Evolutionary conservation across 2,888 invertebrate genomes (phyloP), one percentile per base, ranked within the genome.

Genomic region (Troides oblongomaculatus): DNA sequence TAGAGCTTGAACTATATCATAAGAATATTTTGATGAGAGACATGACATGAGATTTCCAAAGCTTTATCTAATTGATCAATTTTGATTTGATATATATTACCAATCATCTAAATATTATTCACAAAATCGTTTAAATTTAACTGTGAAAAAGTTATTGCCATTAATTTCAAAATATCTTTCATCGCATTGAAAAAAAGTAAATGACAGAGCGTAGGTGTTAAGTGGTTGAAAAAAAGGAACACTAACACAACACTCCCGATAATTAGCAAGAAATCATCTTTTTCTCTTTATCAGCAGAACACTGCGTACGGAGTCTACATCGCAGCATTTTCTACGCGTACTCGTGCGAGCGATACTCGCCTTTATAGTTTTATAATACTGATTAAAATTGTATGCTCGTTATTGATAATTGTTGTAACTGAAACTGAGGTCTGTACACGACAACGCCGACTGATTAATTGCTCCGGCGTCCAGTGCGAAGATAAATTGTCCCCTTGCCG

Each of bases 381-480:
- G 75, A 68, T 70, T 73, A 76, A 72, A 75, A 76, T 78, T 74
- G 74, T 72, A 62, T 73, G 72, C 64, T 56, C 61, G 68, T 71
- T 73, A 75, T 73, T 75, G 74, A 74, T 72, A 74, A 69, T 69
- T 74, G 18, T 73, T 73, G 78, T 76, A 74, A 75, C 76, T 76
- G 76, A 72, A 75, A 77, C 73, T 75, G 75, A 71, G 73, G 78
- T 76, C 73, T 78, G 76, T 78, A 78, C 86, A 86, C 89, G 90
- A 90, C 90, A 90, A 87, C 88, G 85, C 82, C 83, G 76, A 82
- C 89, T 91, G 90, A 91, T 90, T 90, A 90, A 91, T 91, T 89
- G 89, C 90, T 82, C 81, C 83, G 81, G 83, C 84, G 86, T 86
- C 85, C 84, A 85, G 84, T 83, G 82, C 80, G 79, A 87, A 90